A percentile compares a stretch with the other conserved stretches of the same genome.
These are phyloP conservation scores for Charanyca ferruginea DNA, from an alignment of 2,888 invertebrate species.

Conservation along the genomic window DNA sequence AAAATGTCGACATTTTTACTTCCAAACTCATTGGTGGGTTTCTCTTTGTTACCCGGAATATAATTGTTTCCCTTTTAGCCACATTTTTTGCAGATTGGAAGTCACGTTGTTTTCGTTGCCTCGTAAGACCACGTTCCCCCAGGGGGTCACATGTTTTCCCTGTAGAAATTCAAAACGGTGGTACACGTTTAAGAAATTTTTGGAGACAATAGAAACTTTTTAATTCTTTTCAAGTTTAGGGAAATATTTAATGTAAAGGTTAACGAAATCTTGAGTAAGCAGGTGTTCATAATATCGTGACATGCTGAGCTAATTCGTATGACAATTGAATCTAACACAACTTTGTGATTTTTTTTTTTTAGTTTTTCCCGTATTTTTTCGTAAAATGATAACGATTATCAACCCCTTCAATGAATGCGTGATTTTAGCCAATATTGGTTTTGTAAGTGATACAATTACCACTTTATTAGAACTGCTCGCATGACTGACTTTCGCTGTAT, in stretches of 20 bases:
- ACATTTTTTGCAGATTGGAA: slow-evolving; percentile 33
- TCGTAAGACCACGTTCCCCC: slow-evolving; percentile 2
- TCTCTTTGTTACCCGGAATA: slow-evolving; percentile 1
- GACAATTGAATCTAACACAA: slow-evolving; percentile 4
- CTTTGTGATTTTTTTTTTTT: not conserved
- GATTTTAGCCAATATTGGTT: not conserved
- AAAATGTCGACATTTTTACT: slow-evolving; percentile 23
- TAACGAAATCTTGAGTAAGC: not conserved
- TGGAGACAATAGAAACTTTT: slow-evolving; percentile 16
- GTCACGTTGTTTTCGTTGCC: slow-evolving; percentile 40
- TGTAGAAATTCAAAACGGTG: not conserved
- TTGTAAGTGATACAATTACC: slow-evolving; percentile 41
- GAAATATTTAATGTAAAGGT: not conserved
- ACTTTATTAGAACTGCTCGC: slow-evolving; percentile 11
- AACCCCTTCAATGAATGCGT: not conserved
- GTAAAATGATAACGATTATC: too few relatives aligned
- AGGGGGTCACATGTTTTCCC: slow-evolving; percentile 33
- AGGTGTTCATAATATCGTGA: slow-evolving; percentile 7
- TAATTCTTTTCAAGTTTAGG: slow-evolving; percentile 13
- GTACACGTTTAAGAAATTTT: slow-evolving; percentile 10
- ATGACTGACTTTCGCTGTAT: slow-evolving; percentile 18
- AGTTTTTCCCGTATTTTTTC: too few relatives aligned
- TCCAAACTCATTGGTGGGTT: slow-evolving; percentile 23
- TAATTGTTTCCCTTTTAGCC: slow-evolving; percentile 1
- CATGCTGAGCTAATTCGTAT: slow-evolving; percentile 13